A percentile compares a stretch with the other conserved stretches of the same genome.
Conservation (phyloP, 2,113 vertebrate genomes). For the Setophaga kirtlandii region DNA sequence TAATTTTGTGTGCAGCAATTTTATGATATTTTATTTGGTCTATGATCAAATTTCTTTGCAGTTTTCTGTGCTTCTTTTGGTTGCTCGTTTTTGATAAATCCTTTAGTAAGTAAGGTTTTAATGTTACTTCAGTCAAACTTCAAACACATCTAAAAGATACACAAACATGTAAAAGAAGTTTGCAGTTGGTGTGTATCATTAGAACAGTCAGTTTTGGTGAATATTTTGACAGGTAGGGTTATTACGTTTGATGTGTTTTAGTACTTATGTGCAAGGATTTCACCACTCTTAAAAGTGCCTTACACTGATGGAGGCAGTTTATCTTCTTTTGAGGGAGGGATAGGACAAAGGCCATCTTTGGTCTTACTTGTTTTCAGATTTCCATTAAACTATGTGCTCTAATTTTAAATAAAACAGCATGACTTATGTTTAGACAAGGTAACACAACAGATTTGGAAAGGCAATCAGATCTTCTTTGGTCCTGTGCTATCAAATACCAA, state of each 20-base stretch:
- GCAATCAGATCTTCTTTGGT: neutral
- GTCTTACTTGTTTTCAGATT: neutral
- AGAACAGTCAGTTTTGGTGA: neutral
- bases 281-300: neutral
- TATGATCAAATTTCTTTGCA: neutral
- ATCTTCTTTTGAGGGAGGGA: neutral
- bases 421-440: neutral
- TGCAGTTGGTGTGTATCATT: neutral
- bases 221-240: neutral
- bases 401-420: neutral
- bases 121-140: neutral
- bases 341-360: neutral
- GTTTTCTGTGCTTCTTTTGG: neutral
- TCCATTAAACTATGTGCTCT: neutral
- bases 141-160: neutral
- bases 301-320: neutral
- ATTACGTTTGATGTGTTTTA: neutral
- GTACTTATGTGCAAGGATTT: neutral
- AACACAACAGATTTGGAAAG: neutral
- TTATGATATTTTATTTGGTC: neutral
- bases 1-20: neutral
- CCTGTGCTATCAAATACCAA: neutral
- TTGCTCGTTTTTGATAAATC: neutral
- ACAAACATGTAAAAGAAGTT: neutral
- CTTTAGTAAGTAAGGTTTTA: neutral